Percentiles rank a stretch among this genome's conserved stretches.
Evolutionary conservation across 92 coral and sea anemone species (phyloP).

Genomic region (Parazoanthus swiftii): DNA sequence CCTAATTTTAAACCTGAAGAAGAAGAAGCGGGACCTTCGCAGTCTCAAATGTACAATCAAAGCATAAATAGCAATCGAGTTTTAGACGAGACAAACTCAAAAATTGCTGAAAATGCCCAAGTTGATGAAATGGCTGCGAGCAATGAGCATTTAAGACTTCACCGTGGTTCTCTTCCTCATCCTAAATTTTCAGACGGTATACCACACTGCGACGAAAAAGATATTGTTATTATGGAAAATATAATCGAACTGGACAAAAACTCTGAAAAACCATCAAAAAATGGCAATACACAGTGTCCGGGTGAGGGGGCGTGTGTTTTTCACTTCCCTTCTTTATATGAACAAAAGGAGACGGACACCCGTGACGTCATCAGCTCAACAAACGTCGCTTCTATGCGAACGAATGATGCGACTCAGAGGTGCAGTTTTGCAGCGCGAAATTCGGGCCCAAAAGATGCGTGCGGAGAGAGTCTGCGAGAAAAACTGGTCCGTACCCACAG

Average conservation of each 20-base stretch:
- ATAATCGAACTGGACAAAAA: slow-evolving; percentile 1
- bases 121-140: neutral
- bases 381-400: neutral
- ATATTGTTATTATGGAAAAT: slow-evolving; percentile 23
- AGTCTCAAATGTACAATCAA: slow-evolving; percentile 8
- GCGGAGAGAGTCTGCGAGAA: neutral
- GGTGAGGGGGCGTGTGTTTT: neutral
- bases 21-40: neutral
- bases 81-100: neutral
- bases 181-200: neutral
- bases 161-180: slow-evolving; percentile 23
- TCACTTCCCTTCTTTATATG: slow-evolving; percentile 11
- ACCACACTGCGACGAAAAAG: neutral
- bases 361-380: slow-evolving; percentile 15
- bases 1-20: slow-evolving; percentile 24
- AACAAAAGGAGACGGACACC: neutral
- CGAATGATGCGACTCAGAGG: neutral
- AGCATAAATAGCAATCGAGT: neutral
- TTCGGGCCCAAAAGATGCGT: neutral
- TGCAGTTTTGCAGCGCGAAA: neutral
- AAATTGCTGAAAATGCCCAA: neutral
- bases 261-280: neutral
- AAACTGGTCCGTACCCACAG: slow-evolving; percentile 22
- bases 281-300: neutral
- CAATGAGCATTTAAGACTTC: neutral